These are phyloP conservation scores for Lacanobia oleracea DNA, from an alignment of 2,888 invertebrate genomes.

Conservation along the genomic window DNA sequence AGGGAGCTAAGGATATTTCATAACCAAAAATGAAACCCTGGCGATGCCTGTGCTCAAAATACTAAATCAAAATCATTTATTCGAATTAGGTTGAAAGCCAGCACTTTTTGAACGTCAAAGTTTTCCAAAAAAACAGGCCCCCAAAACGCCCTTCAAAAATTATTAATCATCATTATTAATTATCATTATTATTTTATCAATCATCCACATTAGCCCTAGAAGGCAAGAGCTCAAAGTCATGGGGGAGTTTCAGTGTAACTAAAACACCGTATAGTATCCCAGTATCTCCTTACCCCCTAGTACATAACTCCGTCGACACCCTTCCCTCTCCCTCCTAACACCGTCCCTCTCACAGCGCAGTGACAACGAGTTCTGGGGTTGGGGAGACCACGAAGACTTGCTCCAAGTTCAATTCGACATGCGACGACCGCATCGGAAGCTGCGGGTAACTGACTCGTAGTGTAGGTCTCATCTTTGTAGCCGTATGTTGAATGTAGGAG, in stretches of 20 bases:
- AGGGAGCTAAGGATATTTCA: too few relatives aligned
- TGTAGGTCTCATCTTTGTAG: background rate
- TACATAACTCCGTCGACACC: background rate
- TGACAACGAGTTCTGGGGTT: slow-evolving; percentile 83
- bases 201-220: too few relatives aligned
- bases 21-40: too few relatives aligned
- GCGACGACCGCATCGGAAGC: slow-evolving; percentile 60
- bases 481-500: background rate
- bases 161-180: too few relatives aligned
- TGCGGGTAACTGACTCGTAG: slow-evolving; percentile 37
- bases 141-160: too few relatives aligned
- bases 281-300: background rate
- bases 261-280: background rate
- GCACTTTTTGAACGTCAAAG: background rate
- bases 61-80: too few relatives aligned
- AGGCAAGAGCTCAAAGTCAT: too few relatives aligned
- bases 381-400: slow-evolving; percentile 76
- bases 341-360: slow-evolving; percentile 69
- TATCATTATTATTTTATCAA: too few relatives aligned
- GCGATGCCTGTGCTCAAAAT: too few relatives aligned
- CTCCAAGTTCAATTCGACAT: slow-evolving; percentile 65
- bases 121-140: too few relatives aligned
- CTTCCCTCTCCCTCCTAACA: slow-evolving; percentile 6
- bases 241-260: too few relatives aligned
- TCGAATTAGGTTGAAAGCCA: background rate